Evolutionary conservation across 2,888 invertebrate species (phyloP).

Genomic region (Julus scandinavius): DNA sequence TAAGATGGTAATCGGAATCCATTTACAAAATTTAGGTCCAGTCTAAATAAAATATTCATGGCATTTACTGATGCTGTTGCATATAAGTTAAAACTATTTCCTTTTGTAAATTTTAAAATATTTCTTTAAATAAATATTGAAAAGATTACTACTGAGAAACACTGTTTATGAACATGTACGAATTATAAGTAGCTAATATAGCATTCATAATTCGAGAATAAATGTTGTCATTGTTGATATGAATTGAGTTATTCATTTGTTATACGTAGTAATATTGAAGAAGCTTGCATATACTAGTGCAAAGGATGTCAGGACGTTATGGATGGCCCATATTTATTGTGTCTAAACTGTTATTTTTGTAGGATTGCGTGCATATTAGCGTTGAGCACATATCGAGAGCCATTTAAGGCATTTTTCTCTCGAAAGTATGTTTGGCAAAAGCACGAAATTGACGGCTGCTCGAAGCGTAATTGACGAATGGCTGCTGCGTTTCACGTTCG

Average conservation of each 20-base stretch:
- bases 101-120: too few relatives aligned
- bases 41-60: too few relatives aligned
- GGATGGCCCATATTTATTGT: background rate
- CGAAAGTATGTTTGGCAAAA: constrained; percentile 30
- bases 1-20: too few relatives aligned
- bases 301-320: background rate
- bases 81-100: too few relatives aligned
- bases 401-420: constrained; percentile 29
- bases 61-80: too few relatives aligned
- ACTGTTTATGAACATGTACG: too few relatives aligned
- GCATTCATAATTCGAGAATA: background rate
- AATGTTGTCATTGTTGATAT: background rate
- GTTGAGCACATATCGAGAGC: constrained; percentile 39
- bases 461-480: constrained; percentile 40
- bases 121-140: too few relatives aligned
- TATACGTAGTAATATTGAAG: background rate
- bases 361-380: constrained; percentile 20
- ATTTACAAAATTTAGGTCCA: too few relatives aligned
- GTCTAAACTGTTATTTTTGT: background rate
- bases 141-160: too few relatives aligned
- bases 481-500: background rate
- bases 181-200: too few relatives aligned
- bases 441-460: constrained; percentile 43
- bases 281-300: background rate
- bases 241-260: background rate